These are phyloP conservation scores for Vanacampus margaritifer DNA, from an alignment of 2,113 vertebrate species.

Conservation along the genomic window DNA sequence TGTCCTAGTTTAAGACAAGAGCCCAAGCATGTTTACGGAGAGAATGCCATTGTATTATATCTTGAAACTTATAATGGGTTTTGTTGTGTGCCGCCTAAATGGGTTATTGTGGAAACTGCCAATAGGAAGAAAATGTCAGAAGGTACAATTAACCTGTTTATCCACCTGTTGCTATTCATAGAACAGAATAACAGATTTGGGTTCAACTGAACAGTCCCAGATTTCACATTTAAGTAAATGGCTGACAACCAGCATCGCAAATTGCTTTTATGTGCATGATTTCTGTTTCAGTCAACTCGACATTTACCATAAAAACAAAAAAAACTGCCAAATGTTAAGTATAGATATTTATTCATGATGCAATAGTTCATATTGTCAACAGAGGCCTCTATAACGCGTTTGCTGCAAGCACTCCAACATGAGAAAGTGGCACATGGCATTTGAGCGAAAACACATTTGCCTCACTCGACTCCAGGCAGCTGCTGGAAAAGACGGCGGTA, in stretches of 20 bases:
- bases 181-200: no score
- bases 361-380: not conserved
- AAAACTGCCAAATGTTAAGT: not conserved
- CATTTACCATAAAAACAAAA: not conserved
- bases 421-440: not conserved
- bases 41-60: no score
- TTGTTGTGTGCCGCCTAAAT: no score
- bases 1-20: no score
- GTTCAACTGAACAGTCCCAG: no score
- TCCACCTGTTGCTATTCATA: no score
- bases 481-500: not conserved
- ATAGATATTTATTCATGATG: not conserved
- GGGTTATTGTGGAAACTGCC: no score
- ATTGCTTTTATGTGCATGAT: not conserved
- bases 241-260: not conserved
- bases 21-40: no score
- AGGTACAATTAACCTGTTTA: no score
- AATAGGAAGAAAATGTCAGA: no score
- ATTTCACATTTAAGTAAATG: no score
- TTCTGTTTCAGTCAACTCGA: not conserved
- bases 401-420: not conserved
- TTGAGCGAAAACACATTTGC: not conserved
- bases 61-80: no score
- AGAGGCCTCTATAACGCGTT: not conserved
- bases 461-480: not conserved